Base-by-base conservation (phyloP, 2,797 vertebrate species). In the Acanthiza pusilla region DNA sequence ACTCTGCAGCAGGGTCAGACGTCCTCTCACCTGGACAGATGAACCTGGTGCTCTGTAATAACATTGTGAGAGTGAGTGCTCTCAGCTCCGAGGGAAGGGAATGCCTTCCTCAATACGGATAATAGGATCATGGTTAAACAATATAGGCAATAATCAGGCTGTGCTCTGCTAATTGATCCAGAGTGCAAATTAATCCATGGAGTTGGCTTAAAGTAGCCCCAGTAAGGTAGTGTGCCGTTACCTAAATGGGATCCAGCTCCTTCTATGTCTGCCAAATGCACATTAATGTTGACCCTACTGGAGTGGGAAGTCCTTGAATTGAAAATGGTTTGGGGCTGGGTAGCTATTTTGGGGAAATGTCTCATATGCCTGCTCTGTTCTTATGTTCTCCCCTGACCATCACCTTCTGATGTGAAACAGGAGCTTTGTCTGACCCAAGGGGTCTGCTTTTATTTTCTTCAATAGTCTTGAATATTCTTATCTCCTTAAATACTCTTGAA, bases 1-100 rank as follows among this genome's bases (percentile, higher is more conserved):
- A 84, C 94, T 92, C 89, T 67, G 86, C 93, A 79, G 85, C 71
- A 10, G 86, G 92, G 74, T 89, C 62, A 76, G 74, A 40, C 5
- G 0, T 34, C 7, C 27, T 54, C n/a, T 78, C 68, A 32, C 70
- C 76, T 55, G 78, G 34, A 65, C 62, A 58, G 29, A 67, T 30
- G n/a, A 32, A 10, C 57, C 55, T 74, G 36, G 2, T 43, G 38
- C 70, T 83, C 62, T 67, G 42, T 27, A 53, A 23, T 26, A 74
- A 21, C 25, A 0, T 3, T 5, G n/a, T 53, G 20, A 75, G 89
- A 79, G 82, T 11, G 27, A 88, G 71, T 67, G 42, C 58, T 61
- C 80, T 38, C 40, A 43, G 34, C 66, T 74, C 25, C 25, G 3
- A 74, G 72, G 25, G 58, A 34, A 23, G 19, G 48, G 36, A 65